Base-by-base conservation (phyloP, 2,113 vertebrate genomes). In the Takifugu bimaculatus region DNA sequence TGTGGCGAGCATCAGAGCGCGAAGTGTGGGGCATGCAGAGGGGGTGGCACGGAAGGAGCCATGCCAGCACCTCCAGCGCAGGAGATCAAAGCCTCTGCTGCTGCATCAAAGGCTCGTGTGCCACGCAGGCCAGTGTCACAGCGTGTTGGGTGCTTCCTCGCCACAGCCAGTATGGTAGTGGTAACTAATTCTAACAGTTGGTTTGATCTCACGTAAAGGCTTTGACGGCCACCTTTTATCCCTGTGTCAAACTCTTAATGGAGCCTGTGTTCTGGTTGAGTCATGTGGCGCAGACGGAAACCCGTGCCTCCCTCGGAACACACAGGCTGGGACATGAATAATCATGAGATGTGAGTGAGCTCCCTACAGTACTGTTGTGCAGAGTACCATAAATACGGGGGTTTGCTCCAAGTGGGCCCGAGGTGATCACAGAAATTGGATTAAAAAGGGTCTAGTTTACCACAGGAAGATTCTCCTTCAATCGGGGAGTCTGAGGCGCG, bases 361-460 rank as follows among this genome's bases (percentile, higher is more conserved):
- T 54, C 61, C 61, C 60, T 63, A 43, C 54, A 60, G 64, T 54
- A 75, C 65, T 72, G 68, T 86, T 83, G 74, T 68, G 77, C 76
- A 79, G 28, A 70, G 74, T 52, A 62, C 81, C 80, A 85, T 84
- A 83, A 89, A 91, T 89, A 87, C 73, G 43, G 26, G 47, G 56
- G 54, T 73, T 81, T 67, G 59, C 80, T 44, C 56, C 50, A 68
- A 67, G n/a, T 44, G 60, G 54, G 81, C 82, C 80, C 54, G 60
- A 28, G 68, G 85, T 67, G 67, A 61, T 54, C 60, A 11, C 35
- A 68, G 63, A 74, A 87, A 83, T 82, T 69, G 84, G 85, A 91
- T 89, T 87, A 89, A 78, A 20, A 11, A 77, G 70, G 82, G 70
- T 87, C 87, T 78, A 81, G 78, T 77, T 86, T 74, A 50, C 62